phyloP scores from a whole-genome alignment of 2,888 invertebrate species.

The Acanthosepion lycidas region DNA sequence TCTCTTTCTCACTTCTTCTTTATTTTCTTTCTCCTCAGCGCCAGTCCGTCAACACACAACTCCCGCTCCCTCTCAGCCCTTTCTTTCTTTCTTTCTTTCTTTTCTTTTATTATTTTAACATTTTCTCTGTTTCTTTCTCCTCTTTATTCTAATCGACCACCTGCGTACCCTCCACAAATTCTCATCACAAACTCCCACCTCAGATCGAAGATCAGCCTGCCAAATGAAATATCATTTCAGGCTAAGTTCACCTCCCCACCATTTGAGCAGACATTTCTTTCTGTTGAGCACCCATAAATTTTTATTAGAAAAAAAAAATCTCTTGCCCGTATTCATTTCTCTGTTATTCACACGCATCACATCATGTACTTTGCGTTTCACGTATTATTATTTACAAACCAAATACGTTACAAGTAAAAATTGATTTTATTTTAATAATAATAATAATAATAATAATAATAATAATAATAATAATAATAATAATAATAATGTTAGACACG shows the following conservation, averaged over 20 bases:
- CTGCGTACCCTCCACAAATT: neutral
- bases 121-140: too few relatives aligned
- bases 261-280: neutral
- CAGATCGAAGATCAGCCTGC: neutral
- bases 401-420: neutral
- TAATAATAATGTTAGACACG: too few relatives aligned
- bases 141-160: neutral
- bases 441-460: too few relatives aligned
- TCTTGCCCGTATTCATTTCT: neutral
- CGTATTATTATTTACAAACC: neutral
- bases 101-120: too few relatives aligned
- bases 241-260: neutral
- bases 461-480: too few relatives aligned
- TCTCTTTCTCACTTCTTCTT: too few relatives aligned
- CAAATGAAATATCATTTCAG: neutral
- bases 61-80: too few relatives aligned
- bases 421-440: neutral
- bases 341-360: neutral
- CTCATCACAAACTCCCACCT: neutral
- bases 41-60: too few relatives aligned
- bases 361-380: neutral
- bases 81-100: too few relatives aligned
- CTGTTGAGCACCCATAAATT: neutral
- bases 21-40: too few relatives aligned
- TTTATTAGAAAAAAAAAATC: neutral